Percentiles rank a stretch among this genome's conserved stretches.
Conservation (phyloP, 2,888 invertebrate species). For the Byasa hedistus region DNA sequence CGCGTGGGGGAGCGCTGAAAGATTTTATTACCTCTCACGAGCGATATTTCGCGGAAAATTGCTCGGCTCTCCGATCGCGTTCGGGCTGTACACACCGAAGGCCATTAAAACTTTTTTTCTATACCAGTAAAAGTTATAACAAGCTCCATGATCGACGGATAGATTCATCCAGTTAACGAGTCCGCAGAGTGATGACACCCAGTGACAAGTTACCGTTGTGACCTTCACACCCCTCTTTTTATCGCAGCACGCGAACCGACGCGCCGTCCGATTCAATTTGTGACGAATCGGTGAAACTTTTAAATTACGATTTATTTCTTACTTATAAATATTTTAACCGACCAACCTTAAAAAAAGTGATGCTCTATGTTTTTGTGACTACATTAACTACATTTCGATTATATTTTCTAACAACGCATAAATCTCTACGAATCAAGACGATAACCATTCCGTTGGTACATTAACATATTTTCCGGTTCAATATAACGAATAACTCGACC, state of each 20-base stretch:
- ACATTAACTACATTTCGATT: too few species aligned
- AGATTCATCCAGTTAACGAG: conserved; percentile 35
- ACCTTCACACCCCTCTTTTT: conserved; percentile 14
- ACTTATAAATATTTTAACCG: too few species aligned
- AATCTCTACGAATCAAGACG: too few species aligned
- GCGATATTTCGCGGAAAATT: conserved; percentile 29
- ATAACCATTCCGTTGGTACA: background rate
- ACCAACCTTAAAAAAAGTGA: too few species aligned
- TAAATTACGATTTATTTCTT: background rate
- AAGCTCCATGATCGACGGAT: conserved; percentile 52
- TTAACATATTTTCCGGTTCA: conserved; percentile 20
- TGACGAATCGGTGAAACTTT: conserved; percentile 2
- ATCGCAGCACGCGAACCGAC: conserved; percentile 2
- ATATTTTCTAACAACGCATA: too few species aligned
- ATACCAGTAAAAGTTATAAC: conserved; percentile 52
- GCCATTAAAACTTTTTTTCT: conserved; percentile 56
- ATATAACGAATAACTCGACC: conserved; percentile 11
- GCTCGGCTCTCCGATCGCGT: conserved; percentile 29
- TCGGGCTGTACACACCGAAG: conserved; percentile 31
- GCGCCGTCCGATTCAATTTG: conserved; percentile 7
- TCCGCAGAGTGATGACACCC: conserved; percentile 32
- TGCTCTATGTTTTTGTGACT: too few species aligned
- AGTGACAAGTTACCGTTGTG: conserved; percentile 12
- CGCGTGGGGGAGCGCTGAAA: conserved; percentile 11
- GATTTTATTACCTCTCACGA: conserved; percentile 27